Conservation (phyloP, 2,797 vertebrate genomes). For the Liparis tanakae region DNA sequence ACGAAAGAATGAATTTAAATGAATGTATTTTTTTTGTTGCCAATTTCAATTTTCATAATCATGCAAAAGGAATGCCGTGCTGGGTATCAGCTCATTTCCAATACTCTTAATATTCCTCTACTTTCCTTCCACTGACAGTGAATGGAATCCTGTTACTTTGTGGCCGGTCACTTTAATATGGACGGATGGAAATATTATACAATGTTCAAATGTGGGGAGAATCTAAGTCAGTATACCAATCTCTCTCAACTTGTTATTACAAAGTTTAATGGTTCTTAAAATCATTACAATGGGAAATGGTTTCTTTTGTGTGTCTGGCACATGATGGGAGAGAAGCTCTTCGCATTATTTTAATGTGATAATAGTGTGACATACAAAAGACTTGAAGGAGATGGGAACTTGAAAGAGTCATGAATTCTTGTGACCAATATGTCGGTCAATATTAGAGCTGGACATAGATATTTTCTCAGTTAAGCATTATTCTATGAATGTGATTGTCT, state of each 20-base stretch:
- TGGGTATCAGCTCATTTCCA: constrained; percentile 1
- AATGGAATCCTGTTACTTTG: not conserved
- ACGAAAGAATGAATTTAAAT: constrained; percentile 18
- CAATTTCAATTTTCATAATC: constrained; percentile 4
- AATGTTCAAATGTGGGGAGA: not conserved
- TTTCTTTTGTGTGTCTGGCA: not conserved
- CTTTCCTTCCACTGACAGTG: not conserved
- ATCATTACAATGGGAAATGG: not conserved
- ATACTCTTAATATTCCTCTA: constrained; percentile 4
- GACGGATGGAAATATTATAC: not conserved
- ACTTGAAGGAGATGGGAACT: too few species aligned
- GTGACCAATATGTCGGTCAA: not conserved
- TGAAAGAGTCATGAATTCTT: not conserved
- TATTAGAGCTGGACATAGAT: not conserved
- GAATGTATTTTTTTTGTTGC: not conserved
- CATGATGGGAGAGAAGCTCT: not conserved
- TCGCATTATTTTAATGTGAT: constrained; percentile 1
- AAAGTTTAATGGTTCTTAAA: not conserved
- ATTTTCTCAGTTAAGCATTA: not conserved
- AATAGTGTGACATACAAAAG: constrained; percentile 5
- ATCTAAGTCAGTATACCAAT: not conserved
- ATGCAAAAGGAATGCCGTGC: not conserved
- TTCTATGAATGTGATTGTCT: not conserved
- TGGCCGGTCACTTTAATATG: not conserved
- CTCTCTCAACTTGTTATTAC: not conserved